phyloP scores from a whole-genome alignment of 2,797 vertebrate species.

The Sandelia bainsii region DNA sequence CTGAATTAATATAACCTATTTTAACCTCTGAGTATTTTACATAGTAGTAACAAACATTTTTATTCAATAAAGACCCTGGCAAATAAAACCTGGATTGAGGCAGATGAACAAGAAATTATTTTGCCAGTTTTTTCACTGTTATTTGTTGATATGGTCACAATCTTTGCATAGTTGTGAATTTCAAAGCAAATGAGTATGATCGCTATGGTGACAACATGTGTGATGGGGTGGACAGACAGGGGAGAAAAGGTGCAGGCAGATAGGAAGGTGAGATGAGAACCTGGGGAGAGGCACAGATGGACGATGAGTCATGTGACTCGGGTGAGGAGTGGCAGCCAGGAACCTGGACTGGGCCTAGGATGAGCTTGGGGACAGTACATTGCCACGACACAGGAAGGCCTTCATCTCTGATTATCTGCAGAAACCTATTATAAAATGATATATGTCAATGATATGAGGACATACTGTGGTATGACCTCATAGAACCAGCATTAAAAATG shows the following conservation, averaged over 20 bases:
- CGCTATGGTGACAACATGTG: conserved; percentile 13
- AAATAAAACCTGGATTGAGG: conserved; percentile 39
- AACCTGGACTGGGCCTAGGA: conserved; percentile 50
- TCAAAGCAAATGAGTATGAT: conserved; percentile 41
- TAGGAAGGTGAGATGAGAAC: conserved; percentile 75
- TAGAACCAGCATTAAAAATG: conserved; percentile 22
- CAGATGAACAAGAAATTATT: conserved; percentile 23
- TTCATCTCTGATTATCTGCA: conserved; percentile 28
- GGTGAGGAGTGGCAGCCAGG: conserved; percentile 62
- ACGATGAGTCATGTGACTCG: conserved; percentile 72
- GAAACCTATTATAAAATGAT: conserved; percentile 10
- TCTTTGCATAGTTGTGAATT: conserved; percentile 67
- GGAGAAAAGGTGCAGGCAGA: conserved; percentile 54
- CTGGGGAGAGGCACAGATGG: conserved; percentile 80
- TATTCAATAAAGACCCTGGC: conserved; percentile 51
- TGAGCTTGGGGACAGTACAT: conserved; percentile 36
- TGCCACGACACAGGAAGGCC: conserved; percentile 28
- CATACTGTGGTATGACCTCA: conserved; percentile 18
- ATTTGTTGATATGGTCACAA: conserved; percentile 33
- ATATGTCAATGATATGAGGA: not conserved
- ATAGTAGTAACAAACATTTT: conserved; percentile 45
- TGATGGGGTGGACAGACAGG: conserved; percentile 50
- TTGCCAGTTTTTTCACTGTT: conserved; percentile 11
- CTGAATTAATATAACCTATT: conserved; percentile 57
- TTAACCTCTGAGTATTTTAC: conserved; percentile 52